A percentile compares a stretch with the other conserved stretches of the same genome.
Conservation (phyloP, 1,140 invertebrate genomes). For the Leptoteleia sp. region DNA sequence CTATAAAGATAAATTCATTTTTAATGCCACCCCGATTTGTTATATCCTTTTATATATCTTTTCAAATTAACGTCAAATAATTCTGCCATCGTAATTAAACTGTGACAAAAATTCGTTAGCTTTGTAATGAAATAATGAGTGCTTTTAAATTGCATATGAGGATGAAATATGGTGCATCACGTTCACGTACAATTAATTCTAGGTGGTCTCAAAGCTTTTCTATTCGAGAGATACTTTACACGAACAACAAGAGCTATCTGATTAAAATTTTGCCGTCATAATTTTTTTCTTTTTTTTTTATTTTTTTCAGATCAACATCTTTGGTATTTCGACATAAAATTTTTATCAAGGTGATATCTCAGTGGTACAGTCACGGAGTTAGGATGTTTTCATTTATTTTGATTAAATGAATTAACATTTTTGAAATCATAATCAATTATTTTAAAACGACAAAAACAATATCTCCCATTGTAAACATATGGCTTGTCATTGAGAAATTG, state of each 20-base stretch:
- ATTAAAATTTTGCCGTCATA: constrained; percentile 26
- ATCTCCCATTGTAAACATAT: too few relatives aligned
- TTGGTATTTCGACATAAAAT: too few relatives aligned
- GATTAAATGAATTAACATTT: too few relatives aligned
- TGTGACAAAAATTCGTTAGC: constrained; percentile 15
- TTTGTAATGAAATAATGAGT: constrained; percentile 33
- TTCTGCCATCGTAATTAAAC: constrained; percentile 8
- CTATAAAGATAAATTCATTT: neutral
- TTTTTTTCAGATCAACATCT: constrained; percentile 2
- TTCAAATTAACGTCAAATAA: neutral
- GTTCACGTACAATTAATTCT: constrained; percentile 47
- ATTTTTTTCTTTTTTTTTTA: constrained; percentile 15
- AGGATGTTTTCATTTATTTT: too few relatives aligned
- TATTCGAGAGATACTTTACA: constrained; percentile 42
- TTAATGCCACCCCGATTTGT: too few relatives aligned
- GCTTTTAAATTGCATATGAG: constrained; percentile 38
- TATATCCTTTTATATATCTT: too few relatives aligned
- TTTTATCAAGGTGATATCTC: too few relatives aligned
- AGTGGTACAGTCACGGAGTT: too few relatives aligned
- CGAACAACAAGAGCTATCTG: constrained; percentile 29
- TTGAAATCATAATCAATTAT: too few relatives aligned
- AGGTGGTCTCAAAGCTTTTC: constrained; percentile 13
- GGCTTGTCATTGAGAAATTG: too few relatives aligned
- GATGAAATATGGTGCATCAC: constrained; percentile 43
- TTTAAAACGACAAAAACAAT: too few relatives aligned